Conservation (phyloP, 2,888 invertebrate species). For the Amiota communis region DNA sequence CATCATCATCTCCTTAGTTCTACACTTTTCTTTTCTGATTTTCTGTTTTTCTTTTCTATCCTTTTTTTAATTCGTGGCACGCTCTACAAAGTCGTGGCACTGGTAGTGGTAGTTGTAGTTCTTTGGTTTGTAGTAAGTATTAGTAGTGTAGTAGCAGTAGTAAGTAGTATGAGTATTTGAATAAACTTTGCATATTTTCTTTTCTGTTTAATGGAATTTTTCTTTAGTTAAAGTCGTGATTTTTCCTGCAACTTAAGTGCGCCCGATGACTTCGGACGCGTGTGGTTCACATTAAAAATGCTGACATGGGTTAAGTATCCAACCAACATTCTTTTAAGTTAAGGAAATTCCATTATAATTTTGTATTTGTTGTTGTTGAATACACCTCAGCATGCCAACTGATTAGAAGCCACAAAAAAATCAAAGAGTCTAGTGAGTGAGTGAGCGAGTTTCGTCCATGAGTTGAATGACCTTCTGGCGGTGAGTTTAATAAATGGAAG, state of each 20-base stretch:
- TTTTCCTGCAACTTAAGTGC: constrained; percentile 6
- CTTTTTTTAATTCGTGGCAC: not conserved
- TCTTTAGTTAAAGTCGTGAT: constrained; percentile 14
- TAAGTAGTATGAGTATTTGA: not conserved
- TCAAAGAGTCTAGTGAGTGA: too few relatives aligned
- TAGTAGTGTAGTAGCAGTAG: not conserved
- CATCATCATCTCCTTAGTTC: not conserved
- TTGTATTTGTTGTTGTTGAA: not conserved
- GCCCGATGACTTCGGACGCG: not conserved
- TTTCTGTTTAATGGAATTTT: constrained; percentile 12
- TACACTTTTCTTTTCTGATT: not conserved
- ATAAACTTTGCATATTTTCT: constrained; percentile 11
- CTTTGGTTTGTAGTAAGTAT: not conserved
- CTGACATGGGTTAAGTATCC: not conserved
- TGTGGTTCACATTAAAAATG: not conserved
- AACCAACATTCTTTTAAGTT: not conserved
- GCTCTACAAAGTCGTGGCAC: not conserved
- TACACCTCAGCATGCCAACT: not conserved
- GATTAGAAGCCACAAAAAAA: not conserved
- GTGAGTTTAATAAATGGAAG: constrained; percentile 21
- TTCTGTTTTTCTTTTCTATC: not conserved
- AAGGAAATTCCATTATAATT: not conserved
- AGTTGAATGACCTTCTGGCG: constrained; percentile 43
- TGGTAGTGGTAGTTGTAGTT: not conserved
- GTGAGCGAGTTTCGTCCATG: not conserved